Percentiles rank a stretch among this genome's conserved stretches.
Conservation (phyloP, 2,113 vertebrate species). For the Percina caprodes region DNA sequence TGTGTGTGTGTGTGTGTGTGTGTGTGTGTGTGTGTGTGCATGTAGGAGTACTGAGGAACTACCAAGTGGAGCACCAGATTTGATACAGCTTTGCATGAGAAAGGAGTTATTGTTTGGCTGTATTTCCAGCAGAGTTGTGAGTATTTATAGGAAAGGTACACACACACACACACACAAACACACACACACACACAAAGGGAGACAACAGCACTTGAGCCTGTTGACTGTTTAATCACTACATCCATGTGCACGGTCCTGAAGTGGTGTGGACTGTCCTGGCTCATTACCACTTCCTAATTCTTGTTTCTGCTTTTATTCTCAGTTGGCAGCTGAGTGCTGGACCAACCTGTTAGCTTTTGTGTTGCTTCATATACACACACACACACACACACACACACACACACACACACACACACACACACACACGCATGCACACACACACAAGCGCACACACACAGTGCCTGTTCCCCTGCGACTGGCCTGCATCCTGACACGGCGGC, state of each 20-base stretch:
- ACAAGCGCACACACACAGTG: conserved; percentile 6
- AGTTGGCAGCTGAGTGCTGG: conserved; percentile 67
- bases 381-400: conserved; percentile 30
- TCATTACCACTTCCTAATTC: conserved; percentile 68
- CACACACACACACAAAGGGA: conserved; percentile 6
- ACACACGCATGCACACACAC: background rate
- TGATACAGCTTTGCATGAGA: conserved; percentile 32
- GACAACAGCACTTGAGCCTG: conserved; percentile 1
- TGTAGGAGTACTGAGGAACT: conserved; percentile 29
- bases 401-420: conserved; percentile 13
- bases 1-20: conserved; percentile 23
- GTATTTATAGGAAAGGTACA: conserved; percentile 7
- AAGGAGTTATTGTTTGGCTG: conserved; percentile 37
- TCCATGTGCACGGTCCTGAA: conserved; percentile 40
- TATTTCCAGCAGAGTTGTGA: conserved; percentile 20
- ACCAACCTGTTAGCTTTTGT: conserved; percentile 70
- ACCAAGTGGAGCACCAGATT: conserved; percentile 34
- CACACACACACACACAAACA: conserved; percentile 14
- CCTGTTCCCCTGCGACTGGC: conserved; percentile 58
- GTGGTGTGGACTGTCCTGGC: conserved; percentile 52
- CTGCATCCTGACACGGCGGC: conserved; percentile 58
- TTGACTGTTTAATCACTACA: conserved; percentile 39
- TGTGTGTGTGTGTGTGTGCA: conserved; percentile 36
- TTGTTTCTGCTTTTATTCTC: conserved; percentile 57
- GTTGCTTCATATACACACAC: conserved; percentile 27